phyloP scores from a whole-genome alignment of 2,797 vertebrate species.

The Paramormyrops hopkinsi region DNA sequence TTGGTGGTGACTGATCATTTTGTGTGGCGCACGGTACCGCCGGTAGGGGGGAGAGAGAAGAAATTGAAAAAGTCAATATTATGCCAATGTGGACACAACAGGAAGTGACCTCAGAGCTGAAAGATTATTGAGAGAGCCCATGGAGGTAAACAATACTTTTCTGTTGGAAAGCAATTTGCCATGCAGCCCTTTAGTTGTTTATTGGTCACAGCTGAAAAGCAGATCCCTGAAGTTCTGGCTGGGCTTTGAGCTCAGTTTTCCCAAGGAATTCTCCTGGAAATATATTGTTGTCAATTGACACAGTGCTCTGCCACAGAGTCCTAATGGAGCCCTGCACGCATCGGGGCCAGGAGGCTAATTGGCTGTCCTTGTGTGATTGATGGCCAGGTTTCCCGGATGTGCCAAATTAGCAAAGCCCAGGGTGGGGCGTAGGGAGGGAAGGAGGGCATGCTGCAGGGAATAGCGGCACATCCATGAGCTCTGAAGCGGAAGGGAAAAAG shows the following conservation, averaged over 20 bases:
- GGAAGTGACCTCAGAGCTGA: slow-evolving; percentile 13
- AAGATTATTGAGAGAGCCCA: slow-evolving; percentile 5
- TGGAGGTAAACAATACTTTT: background rate
- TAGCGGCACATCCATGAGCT: slow-evolving; percentile 17
- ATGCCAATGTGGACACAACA: background rate
- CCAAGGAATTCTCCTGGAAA: slow-evolving; percentile 24
- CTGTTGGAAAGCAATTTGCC: slow-evolving; percentile 10
- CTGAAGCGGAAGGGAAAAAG: slow-evolving; percentile 33
- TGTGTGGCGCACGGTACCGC: background rate
- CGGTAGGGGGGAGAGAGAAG: background rate
- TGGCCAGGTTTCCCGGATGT: slow-evolving; percentile 47
- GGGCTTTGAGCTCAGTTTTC: background rate
- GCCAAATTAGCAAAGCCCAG: slow-evolving; percentile 45
- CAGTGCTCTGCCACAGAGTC: slow-evolving; percentile 26
- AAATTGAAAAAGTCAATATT: slow-evolving; percentile 10
- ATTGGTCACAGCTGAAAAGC: slow-evolving; percentile 10
- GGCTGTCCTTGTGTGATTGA: slow-evolving; percentile 53
- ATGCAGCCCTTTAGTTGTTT: slow-evolving; percentile 3
- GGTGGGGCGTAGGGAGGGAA: slow-evolving; percentile 28
- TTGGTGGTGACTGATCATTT: slow-evolving; percentile 13
- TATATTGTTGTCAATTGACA: slow-evolving; percentile 35
- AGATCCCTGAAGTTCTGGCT: slow-evolving; percentile 13
- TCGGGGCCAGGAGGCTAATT: slow-evolving; percentile 54
- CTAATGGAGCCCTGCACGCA: slow-evolving; percentile 36
- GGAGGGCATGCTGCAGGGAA: slow-evolving; percentile 39